Evolutionary conservation across 2,113 vertebrate species (phyloP), one percentile per base, ranked within the genome.

Genomic region (Rhodinocichla rosea): DNA sequence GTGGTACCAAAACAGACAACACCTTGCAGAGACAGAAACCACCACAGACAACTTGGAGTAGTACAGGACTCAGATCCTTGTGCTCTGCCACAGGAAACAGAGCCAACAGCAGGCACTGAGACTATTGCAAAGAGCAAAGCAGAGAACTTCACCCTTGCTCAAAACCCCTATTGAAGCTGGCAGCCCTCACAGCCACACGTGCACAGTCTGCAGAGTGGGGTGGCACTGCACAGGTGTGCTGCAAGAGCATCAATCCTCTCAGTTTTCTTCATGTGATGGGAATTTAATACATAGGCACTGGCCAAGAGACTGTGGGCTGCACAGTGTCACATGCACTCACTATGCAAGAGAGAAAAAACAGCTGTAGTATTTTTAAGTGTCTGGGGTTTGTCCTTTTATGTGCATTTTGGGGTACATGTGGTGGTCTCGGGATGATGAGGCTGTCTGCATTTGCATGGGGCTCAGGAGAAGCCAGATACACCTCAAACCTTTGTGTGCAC

Each of bases 141-240:
- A 68, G 55, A 83, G 39, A 73, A 22, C 8, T 9, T 52, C 17
- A 20, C 8, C 24, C n/a, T 42, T 73, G 28, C 23, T 42, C 5
- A 1, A 86, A 71, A 55, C 4, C 13, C 3, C n/a, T 75, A 0
- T 6, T 70, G 67, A 62, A 75, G 33, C 22, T 45, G 42, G 16
- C 24, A 62, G 47, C 13, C 26, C 20, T 45, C 30, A 2, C 13
- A 81, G 49, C 11, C 7, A 5, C 37, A 44, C 0, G 0, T n/a
- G 35, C 1, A 13, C 40, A 14, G 8, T 37, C 71, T 75, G n/a
- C 42, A 64, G 70, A 45, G n/a, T 7, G 0, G 24, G 6, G 23
- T 50, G 59, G 42, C 22, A 53, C 42, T 69, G 23, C 28, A 11
- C 15, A 17, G 30, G 33, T 44, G 45, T 37, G 40, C 50, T 77